Evolutionary conservation across 2,888 invertebrate species (phyloP), one percentile per base, ranked within the genome.

Genomic region (Ectropis crepuscularia): DNA sequence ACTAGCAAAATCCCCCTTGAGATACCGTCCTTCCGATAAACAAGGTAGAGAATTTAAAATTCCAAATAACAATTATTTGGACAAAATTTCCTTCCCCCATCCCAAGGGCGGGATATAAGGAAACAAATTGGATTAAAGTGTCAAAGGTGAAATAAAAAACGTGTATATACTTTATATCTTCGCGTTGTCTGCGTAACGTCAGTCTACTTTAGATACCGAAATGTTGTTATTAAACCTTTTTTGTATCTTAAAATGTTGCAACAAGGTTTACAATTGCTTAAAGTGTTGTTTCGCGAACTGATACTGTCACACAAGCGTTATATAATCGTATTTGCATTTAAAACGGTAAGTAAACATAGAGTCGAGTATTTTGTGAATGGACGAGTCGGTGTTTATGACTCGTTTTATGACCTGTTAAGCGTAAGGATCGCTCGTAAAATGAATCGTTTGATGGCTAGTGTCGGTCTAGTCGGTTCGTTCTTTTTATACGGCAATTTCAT

Each of bases 71-170:
- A 91, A 92, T 92, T 91, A 92, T 90, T 84, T 88, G 81, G 81
- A 83, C 76, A 82, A 85, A 83, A 80, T 84, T 83, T 72, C 85
- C 82, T 85, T 84, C 87, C 90, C 90, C 87, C 71, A 75, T 91
- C 92, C 90, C 91, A 70, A 70, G 91, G 88, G 92, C 76, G 77
- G 80, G 75, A 87, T 90, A 83, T 81, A 87, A 88, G 86, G 81
- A 89, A 91, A 90, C 89, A 91, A 92, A 92, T 92, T 92, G 89
- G 91, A 92, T 92, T 92, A 91, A 90, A 91, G 83, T 92, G 91
- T 92, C 92, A 92, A 92, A 92, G 92, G 90, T 92, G 87, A 90
- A 89, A 92, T 90, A 91, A 91, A 91, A 92, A 91, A 89, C 74
- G 79, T 77, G 83, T 70, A 79, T 84, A 86, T 86, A 85, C 81